Base-by-base conservation (phyloP, 2,113 vertebrate species). In the Ailurus styani region DNA sequence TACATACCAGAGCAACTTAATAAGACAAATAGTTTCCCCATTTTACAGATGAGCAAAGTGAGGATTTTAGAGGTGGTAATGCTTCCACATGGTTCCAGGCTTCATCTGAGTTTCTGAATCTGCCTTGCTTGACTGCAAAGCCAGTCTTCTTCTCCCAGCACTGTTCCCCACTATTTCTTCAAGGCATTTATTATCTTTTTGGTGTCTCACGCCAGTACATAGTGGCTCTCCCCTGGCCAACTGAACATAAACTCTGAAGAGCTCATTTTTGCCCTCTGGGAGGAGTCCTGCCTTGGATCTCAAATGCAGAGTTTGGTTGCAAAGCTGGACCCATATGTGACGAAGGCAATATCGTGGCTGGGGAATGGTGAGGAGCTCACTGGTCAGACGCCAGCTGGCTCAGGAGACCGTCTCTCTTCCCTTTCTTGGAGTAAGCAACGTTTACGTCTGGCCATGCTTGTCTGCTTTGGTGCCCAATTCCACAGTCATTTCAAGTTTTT, bases 311-410 rank as follows among this genome's bases (percentile, higher is more conserved):
- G 81, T 78, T 87, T 20, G 7, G 23, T 90, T 54, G 42, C 70
- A 90, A 91, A 96, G 84, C 68, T 72, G 82, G 31, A 91, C 92
- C 55, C 31, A 0, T 13, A 31, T 23, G 42, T 17, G 0, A 70
- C 21, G 54, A 29, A 81, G 66, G 83, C 79, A 81, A 14, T 23
- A 47, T 50, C 0, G 0, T 18, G 90, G 90, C 82, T 10, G 5
- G 81, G 21, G 90, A 68, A 37, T 62, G 10, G 50, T 2, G n/a
- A 83, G 66, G 88, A 91, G 95, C 88, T 82, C 62, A 66, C 25
- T 96, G 94, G 90, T 94, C 64, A 62, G 62, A 57, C 0, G 94
- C 97, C 97, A 98, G 81, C 75, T 97, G 97, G 96, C 97, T 78
- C 64, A 31, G 83, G 40, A 45, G 18, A 85, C 47, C 1, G 0